Conservation (phyloP, 1,140 invertebrate genomes). For the Drosophila baimaii region DNA sequence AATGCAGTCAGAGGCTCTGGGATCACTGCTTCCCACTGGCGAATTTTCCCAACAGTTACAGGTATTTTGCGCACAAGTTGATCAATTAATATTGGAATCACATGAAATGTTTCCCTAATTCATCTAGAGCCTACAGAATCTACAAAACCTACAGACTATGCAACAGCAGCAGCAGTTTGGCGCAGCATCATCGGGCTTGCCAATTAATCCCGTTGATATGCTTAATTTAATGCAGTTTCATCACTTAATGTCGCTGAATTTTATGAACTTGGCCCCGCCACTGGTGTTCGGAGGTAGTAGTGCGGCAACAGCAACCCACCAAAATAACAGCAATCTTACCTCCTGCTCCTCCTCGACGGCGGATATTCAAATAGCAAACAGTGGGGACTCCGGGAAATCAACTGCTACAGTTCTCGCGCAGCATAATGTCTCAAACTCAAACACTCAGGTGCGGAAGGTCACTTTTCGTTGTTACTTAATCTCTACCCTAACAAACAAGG, state of each 20-base stretch:
- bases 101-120: background rate
- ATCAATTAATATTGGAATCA: background rate
- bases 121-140: constrained; percentile 50
- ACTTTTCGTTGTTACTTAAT: too few relatives aligned
- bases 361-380: background rate
- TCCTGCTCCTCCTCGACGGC: background rate
- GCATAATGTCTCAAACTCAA: background rate
- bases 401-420: constrained; percentile 3
- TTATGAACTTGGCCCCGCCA: constrained; percentile 84
- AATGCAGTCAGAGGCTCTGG: constrained; percentile 16
- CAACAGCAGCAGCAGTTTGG: constrained; percentile 79
- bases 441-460: constrained; percentile 1
- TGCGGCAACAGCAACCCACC: constrained; percentile 4
- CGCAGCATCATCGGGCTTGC: constrained; percentile 54
- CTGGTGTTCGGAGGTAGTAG: constrained; percentile 72
- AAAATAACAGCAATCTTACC: constrained; percentile 43
- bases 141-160: constrained; percentile 74
- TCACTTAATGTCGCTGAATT: constrained; percentile 86
- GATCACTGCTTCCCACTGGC: constrained; percentile 14
- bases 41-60: constrained; percentile 50
- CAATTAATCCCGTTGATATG: constrained; percentile 82
- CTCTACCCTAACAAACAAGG: too few relatives aligned
- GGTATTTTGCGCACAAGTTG: background rate
- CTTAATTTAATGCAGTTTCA: constrained; percentile 95
- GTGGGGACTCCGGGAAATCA: constrained; percentile 21